Evolutionary conservation across 1,140 invertebrate genomes (phyloP), one percentile per base, ranked within the genome.

Genomic region (Drosophila parabipectinata): DNA sequence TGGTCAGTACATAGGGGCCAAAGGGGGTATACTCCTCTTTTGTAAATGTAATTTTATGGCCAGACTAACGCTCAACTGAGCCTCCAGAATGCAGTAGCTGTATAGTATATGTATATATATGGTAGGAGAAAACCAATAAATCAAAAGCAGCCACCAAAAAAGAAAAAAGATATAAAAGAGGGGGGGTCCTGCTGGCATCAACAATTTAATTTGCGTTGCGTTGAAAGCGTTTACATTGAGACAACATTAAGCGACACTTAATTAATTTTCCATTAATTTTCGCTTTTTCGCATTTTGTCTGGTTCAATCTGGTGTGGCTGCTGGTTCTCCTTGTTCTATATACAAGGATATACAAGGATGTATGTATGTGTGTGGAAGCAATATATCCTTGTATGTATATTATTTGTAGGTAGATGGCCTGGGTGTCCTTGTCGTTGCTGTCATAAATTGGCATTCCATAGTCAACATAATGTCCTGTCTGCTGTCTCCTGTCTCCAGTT

Each of bases 211-310:
- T 85, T 85, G 69, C 77, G 77, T 56, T 81, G 81, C 81, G 82
- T 75, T 85, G 81, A 85, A 85, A 85, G 81, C 81, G 81, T 85
- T 85, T 85, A 81, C 82, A 87, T 85, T 85, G 81, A 87, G 81
- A 85, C 81, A 85, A 81, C 81, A 85, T 85, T 85, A 85, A 85
- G 77, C 74, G 81, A 74, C 81, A 85, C 81, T 85, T 85, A 85
- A 85, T 85, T 85, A 85, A 85, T 85, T 85, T 85, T 85, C 81
- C 81, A 85, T 85, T 85, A 77, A 85, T 85, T 85, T 85, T 77
- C 54, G 51, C 76, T 69, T 63, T 83, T 37, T 79, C 55, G 30
- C 53, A 41, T 74, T 54, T 39, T 60, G 47, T 28, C 32, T 34
- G 32, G 30, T 64, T 62, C 26, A 12, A 12, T 28, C 34, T 52